Base-by-base conservation (phyloP, 2,113 vertebrate species). In the Sinocyclocheilus anophthalmus region DNA sequence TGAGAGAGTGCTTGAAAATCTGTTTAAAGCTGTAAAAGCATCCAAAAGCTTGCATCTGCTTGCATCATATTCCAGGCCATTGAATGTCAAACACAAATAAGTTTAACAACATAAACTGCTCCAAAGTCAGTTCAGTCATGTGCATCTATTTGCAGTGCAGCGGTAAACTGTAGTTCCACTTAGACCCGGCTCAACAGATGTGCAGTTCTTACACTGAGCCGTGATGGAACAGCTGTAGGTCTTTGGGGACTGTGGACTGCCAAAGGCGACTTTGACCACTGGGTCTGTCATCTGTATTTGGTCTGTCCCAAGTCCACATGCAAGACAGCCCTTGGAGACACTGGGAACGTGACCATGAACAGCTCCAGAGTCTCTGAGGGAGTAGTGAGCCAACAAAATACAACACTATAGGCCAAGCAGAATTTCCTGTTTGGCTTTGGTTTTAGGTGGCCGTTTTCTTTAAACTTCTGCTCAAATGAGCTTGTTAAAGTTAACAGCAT, bases 321-420 rank as follows among this genome's bases (percentile, higher is more conserved):
- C 70, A 65, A 72, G 70, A 55, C 13, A 75, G 78, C 20, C 70
- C 55, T 86, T 33, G 14, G 85, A 77, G 85, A 82, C 69, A 75
- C 14, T 33, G 55, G 79, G 26, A 82, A 82, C 57, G 85, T 86
- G 85, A 86, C 69, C 79, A 86, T 76, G 57, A 63, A 65, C 85
- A 86, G 85, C 79, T 81, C 82, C 67, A 4, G 22, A n/a, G 69
- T 42, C 82, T 83, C 67, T 33, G 39, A 69, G 57, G 57, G 80
- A 20, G 48, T n/a, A 72, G 1, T n/a, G 42, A 84, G 82, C 13
- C 12, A 59, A 59, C 45, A 16, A 73, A 83, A 82, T 69, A 82
- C 33, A 50, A 82, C 80, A 82, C 65, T 70, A 37, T 26, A 82
- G 48, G 69, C 50, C 67, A 55, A 57, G 0, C 82, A 37, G 33